These are phyloP conservation scores for Acrossocheilus wenchowensis DNA, from an alignment of 2,797 vertebrate genomes.

Conservation along the genomic window DNA sequence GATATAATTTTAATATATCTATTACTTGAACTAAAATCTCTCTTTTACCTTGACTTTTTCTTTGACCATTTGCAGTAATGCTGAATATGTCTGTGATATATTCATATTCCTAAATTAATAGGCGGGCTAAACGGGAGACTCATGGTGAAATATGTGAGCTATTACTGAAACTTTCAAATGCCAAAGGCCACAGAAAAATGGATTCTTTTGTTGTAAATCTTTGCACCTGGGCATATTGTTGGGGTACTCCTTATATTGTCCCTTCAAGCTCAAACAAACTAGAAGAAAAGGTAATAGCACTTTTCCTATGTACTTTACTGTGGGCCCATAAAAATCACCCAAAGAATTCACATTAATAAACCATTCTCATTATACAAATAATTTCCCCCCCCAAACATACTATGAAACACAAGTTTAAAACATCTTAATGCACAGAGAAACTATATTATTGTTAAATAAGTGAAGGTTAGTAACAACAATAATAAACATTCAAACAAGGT, in stretches of 20 bases:
- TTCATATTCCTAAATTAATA: neutral
- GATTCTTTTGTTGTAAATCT: neutral
- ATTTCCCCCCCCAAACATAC: neutral
- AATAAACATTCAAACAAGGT: neutral
- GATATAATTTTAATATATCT: neutral
- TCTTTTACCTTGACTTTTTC: neutral
- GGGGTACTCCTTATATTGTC: neutral
- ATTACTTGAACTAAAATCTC: neutral
- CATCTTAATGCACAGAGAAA: too few species aligned
- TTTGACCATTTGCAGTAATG: neutral
- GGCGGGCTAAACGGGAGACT: neutral
- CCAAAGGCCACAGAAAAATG: constrained; percentile 3
- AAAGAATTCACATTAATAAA: neutral
- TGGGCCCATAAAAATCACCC: neutral
- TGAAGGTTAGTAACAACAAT: neutral
- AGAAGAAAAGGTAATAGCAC: neutral
- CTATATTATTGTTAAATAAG: neutral
- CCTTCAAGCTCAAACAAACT: neutral
- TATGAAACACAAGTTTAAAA: neutral
- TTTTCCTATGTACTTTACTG: too few species aligned
- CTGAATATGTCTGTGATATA: neutral
- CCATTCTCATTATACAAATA: neutral
- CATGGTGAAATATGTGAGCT: neutral
- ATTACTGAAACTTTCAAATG: constrained; percentile 12
- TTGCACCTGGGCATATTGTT: neutral